Evolutionary conservation across 1,140 invertebrate genomes (phyloP).

Genomic region (Forficula auricularia): DNA sequence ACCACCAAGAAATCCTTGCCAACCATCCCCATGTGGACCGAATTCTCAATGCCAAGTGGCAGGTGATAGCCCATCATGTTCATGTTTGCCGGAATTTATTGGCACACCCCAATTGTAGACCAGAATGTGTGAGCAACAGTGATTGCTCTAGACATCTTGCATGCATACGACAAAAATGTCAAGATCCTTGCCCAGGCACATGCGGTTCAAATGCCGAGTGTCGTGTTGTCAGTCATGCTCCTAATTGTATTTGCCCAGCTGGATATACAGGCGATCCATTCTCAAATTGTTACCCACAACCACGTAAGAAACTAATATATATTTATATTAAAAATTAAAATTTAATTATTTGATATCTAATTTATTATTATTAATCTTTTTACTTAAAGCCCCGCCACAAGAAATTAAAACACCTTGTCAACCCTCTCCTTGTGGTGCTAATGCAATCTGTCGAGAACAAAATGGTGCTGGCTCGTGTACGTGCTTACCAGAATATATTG

Average conservation of each 20-base stretch:
- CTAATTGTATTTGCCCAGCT: conserved; percentile 26
- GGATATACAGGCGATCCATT: conserved; percentile 28
- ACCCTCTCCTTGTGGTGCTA: conserved; percentile 53
- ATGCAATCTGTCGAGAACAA: conserved; percentile 46
- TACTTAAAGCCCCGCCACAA: no score
- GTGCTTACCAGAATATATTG: conserved; percentile 44
- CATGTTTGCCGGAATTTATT: conserved; percentile 21
- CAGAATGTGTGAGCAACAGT: conserved; percentile 21
- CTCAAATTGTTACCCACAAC: conserved; percentile 17
- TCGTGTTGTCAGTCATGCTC: conserved; percentile 37
- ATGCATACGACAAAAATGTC: conserved; percentile 24
- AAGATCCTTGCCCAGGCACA: conserved; percentile 25
- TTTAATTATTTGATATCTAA: no score
- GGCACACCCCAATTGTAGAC: conserved; percentile 19
- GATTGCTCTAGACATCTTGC: conserved; percentile 21
- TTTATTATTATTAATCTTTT: no score
- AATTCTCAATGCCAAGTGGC: conserved; percentile 26
- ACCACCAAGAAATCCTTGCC: conserved; percentile 33
- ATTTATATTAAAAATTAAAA: no score
- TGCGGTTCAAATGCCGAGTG: conserved; percentile 24
- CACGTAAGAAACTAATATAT: conserved; percentile 21
- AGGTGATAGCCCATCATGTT: conserved; percentile 17
- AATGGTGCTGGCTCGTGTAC: conserved; percentile 44
- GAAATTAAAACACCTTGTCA: conserved; percentile 31
- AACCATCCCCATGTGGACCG: conserved; percentile 35